Base-by-base conservation (phyloP, 2,113 vertebrate species). In the Cisticola juncidis region DNA sequence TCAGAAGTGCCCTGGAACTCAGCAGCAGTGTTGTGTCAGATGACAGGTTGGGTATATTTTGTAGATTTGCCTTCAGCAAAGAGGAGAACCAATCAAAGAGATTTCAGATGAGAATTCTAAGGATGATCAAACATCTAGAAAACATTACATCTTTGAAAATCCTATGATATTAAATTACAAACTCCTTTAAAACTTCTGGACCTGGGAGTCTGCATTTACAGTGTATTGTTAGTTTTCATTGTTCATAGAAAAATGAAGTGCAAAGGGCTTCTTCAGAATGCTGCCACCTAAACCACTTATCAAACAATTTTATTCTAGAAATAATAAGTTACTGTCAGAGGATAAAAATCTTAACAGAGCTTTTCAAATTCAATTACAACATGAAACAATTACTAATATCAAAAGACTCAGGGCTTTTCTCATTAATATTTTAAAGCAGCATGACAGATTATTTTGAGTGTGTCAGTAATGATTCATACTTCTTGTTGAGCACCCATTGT, bases 281-380 rank as follows among this genome's bases (percentile, higher is more conserved):
- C 57, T 95, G 74, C 58, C 72, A 87, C 57, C 58, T 66, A 79
- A 93, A 90, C 11, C 69, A 62, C 76, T 89, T 64, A 78, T 45
- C 48, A 60, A 91, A 82, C 42, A 54, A 73, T 89, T 92, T 86
- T 58, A 82, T 71, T 83, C 76, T 58, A 78, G 74, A 81, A 89
- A 94, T 81, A 86, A 85, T 81, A 90, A 84, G 31, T 53, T 94
- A 64, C 71, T 86, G 42, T 86, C 88, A 96, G 68, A 79, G 45
- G 92, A 94, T 91, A 94, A 87, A 94, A 96, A 94, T 88, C 88
- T 96, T 91, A 88, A 88, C 78, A 92, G 74, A 85, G 74, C 50
- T 95, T 97, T 96, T 95, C 92, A 97, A 88, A 92, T 97, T 97
- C 91, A 97, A 94, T 97, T 97, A 95, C 80, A 78, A 76, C 56